Evolutionary conservation across 2,888 invertebrate genomes (phyloP).

Genomic region (Epiperipatus broadwayi): DNA sequence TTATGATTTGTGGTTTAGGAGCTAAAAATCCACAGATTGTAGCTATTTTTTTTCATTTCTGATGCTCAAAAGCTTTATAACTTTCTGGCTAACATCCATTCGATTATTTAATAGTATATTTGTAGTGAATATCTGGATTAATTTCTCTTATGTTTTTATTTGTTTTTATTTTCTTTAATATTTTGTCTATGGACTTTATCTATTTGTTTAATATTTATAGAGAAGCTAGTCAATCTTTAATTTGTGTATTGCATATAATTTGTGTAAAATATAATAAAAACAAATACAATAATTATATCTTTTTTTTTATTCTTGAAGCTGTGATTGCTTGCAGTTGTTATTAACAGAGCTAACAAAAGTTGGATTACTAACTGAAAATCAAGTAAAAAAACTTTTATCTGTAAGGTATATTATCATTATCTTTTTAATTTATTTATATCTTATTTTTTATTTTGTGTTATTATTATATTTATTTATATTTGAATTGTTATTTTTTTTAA

Average conservation of each 20-base stretch:
- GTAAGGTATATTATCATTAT: slow-evolving; percentile 32
- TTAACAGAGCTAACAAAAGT: slow-evolving; percentile 55
- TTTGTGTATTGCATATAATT: too few species aligned
- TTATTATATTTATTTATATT: neutral
- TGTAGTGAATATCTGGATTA: too few species aligned
- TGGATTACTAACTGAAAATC: slow-evolving; percentile 54
- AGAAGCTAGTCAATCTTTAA: too few species aligned
- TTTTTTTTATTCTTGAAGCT: slow-evolving; percentile 27
- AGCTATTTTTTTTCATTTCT: too few species aligned
- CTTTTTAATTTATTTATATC: slow-evolving; percentile 6
- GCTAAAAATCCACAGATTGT: too few species aligned
- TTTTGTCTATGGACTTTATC: neutral
- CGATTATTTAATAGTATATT: too few species aligned
- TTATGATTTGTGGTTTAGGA: too few species aligned
- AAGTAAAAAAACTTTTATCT: slow-evolving; percentile 47
- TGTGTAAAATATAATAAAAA: too few species aligned
- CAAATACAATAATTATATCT: too few species aligned
- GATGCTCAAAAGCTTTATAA: too few species aligned
- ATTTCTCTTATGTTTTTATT: too few species aligned
- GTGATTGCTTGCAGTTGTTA: slow-evolving; percentile 64
- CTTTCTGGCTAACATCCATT: too few species aligned
- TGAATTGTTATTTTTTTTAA: slow-evolving; percentile 17
- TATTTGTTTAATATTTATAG: slow-evolving; percentile 6
- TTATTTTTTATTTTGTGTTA: neutral
- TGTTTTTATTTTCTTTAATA: slow-evolving; percentile 8